Evolutionary conservation across 1,140 invertebrate species (phyloP).

Genomic region (Coelopa frigida): DNA sequence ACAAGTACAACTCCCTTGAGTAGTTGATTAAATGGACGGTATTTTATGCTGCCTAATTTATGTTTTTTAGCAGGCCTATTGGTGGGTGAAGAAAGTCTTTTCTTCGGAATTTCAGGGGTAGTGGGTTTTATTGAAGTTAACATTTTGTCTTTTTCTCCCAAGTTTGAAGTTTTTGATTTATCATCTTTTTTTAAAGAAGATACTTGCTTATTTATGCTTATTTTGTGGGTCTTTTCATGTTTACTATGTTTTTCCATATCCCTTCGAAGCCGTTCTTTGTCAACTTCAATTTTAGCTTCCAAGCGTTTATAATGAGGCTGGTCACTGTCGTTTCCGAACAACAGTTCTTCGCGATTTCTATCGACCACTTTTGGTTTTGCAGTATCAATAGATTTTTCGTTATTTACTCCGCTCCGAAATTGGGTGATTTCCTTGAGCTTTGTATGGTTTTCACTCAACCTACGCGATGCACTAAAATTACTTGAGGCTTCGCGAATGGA

Average conservation of each 20-base stretch:
- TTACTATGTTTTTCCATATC: no score
- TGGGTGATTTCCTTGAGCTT: no score
- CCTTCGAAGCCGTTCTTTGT: constrained; percentile 35
- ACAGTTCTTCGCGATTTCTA: constrained; percentile 43
- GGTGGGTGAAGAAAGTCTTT: constrained; percentile 12
- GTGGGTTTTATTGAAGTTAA: no score
- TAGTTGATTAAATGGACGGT: constrained; percentile 52
- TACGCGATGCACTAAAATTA: background rate
- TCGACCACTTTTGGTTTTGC: constrained; percentile 21
- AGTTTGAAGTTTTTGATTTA: no score
- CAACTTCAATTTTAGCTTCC: constrained; percentile 46
- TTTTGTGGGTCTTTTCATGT: no score
- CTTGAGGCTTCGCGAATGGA: constrained; percentile 22
- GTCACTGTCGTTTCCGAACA: constrained; percentile 47
- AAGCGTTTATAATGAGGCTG: constrained; percentile 31
- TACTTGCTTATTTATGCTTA: no score
- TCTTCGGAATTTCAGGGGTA: no score
- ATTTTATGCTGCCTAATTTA: constrained; percentile 15
- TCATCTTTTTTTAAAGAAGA: no score
- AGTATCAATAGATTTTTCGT: background rate
- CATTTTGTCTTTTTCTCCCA: no score
- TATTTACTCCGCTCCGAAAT: no score
- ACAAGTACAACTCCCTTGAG: constrained; percentile 66
- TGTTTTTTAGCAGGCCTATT: constrained; percentile 14
- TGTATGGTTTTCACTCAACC: background rate